phyloP scores from a whole-genome alignment of 2,888 invertebrate species.

The Corbicula japonica region DNA sequence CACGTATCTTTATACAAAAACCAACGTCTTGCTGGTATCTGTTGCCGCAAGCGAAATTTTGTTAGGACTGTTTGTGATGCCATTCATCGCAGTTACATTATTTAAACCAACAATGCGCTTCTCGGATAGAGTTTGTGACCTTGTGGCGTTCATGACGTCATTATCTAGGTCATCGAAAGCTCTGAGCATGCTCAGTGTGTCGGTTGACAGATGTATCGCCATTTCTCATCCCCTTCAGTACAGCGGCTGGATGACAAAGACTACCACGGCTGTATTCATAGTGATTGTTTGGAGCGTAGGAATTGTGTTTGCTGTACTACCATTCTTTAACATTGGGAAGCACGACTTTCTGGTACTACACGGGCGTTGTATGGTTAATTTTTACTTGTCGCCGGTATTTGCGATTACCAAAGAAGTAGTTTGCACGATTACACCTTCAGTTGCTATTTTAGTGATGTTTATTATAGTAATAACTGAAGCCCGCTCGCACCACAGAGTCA shows the following conservation, averaged over 20 bases:
- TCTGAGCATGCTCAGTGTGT: conserved; percentile 72
- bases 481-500: conserved; percentile 73
- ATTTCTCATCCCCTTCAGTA: conserved; percentile 75
- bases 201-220: conserved; percentile 74
- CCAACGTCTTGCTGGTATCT: conserved; percentile 74
- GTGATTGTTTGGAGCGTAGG: conserved; percentile 67
- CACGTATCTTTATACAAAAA: conserved; percentile 71
- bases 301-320: conserved; percentile 64
- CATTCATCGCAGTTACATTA: conserved; percentile 59
- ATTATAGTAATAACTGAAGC: conserved; percentile 68
- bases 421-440: conserved; percentile 68
- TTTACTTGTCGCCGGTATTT: conserved; percentile 27
- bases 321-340: conserved; percentile 60
- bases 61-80: conserved; percentile 68
- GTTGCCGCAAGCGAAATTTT: conserved; percentile 70
- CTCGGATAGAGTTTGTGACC: conserved; percentile 50
- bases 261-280: conserved; percentile 54
- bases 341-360: conserved; percentile 62
- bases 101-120: conserved; percentile 48
- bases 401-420: conserved; percentile 60
- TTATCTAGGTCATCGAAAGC: conserved; percentile 52
- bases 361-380: conserved; percentile 56
- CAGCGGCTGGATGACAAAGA: conserved; percentile 64
- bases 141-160: conserved; percentile 52
- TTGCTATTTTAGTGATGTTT: conserved; percentile 61